Base-by-base conservation (phyloP, 1,140 invertebrate species). In the Diplogasteroides magnus region DNA sequence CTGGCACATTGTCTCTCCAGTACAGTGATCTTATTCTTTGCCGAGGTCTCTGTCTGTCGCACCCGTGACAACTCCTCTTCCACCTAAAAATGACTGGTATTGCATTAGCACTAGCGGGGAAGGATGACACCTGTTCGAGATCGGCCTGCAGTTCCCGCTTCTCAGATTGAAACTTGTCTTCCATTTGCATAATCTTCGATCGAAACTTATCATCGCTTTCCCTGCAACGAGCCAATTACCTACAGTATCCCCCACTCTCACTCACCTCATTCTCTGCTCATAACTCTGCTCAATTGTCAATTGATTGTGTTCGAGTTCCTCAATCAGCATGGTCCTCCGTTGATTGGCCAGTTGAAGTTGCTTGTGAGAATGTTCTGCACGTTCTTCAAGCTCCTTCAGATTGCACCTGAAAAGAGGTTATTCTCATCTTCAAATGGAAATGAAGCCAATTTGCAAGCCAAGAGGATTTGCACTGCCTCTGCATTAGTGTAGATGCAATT, bases 321-420 rank as follows among this genome's bases (percentile, higher is more conserved):
- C 70, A 23, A 72, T 72, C 25, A 72, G 60, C 55, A 72, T 27
- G 28, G 57, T 67, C 31, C 70, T 25, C 37, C 70, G 57, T 63
- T 72, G 70, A 31, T 72, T 72, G 11, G 70, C 70, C 28, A 72
- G 26, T 27, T 72, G 64, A 15, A 72, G 61, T 65, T 72, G 70
- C 48, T 67, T 72, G 14, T 67, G 64, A 23, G 67, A 32, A 60
- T 72, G 66, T 23, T 67, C 70, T 2, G 60, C 68, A 13, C 66
- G 37, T 13, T 55, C 26, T 28, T 72, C 70, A 0, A 48, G 59
- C 28, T 72, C 70, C 55, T 65, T 72, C 59, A 72, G 58, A 25
- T 60, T 67, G 37, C 64, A 67, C 31, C 70, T 67, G 37, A 55
- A 62, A 65, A 19, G 1, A 15, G 59, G 15, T 13, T 13, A 55